Evolutionary conservation across 2,113 vertebrate genomes (phyloP), one percentile per base, ranked within the genome.

Genomic region (Athene noctua): DNA sequence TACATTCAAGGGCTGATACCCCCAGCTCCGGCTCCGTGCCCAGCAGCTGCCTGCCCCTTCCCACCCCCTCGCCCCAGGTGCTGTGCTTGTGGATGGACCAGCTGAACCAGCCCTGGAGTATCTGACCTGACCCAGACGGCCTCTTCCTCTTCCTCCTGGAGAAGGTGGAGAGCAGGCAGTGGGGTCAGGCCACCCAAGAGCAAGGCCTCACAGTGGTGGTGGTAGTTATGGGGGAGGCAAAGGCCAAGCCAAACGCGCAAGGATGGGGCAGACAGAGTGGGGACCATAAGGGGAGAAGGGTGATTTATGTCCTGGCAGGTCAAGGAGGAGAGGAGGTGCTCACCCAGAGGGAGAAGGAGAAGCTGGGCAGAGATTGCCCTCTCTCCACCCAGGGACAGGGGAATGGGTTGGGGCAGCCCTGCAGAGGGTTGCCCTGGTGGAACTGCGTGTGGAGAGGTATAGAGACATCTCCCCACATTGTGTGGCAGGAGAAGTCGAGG

Each of bases 81-180:
- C 94, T 97, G 96, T 97, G 96, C 95, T 96, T 97, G 94, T 96
- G 96, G 91, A 95, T 85, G 88, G 94, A 89, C 61, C 88, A 96
- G 94, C 71, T 1, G 47, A 20, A 89, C 89, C 90, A 92, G 96
- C 90, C 93, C 92, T 68, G 63, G 51, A 21, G 65, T 73, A 75
- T 27, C 92, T 72, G 81, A 55, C 87, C 88, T 92, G 70, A 71
- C 79, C 86, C 42, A 0, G 63, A n/a, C 29, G 2, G 47, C 40
- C 92, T 83, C 66, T 63, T 67, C 78, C 40, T 88, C 84, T 80
- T 87, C 80, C 54, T 49, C 16, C 4, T 2, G 0, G 54, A 70
- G 58, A 86, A 89, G 73, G n/a, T 6, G 70, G 74, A 86, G 85
- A 73, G 74, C 40, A 58, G 86, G 86, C 1, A 0, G 27, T 2